Evolutionary conservation across 2,113 vertebrate genomes (phyloP), one percentile per base, ranked within the genome.

Genomic region (Etheostoma spectabile): DNA sequence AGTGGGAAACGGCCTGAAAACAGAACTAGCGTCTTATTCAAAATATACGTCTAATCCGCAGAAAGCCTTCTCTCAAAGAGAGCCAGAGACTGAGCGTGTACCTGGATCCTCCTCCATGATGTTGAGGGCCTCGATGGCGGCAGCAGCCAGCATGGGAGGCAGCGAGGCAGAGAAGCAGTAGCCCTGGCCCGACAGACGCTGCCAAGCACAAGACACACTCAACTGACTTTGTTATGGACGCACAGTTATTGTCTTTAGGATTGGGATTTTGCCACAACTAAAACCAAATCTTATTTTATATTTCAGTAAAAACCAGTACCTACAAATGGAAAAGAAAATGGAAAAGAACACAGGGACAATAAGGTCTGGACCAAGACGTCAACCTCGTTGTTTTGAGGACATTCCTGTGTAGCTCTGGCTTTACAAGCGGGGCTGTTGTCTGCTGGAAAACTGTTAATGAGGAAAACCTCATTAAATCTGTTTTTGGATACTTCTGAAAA

Each of bases 31-130:
- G 13, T 22, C 5, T 48, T 27, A 24, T 1, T 48, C 10, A 8
- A 66, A 59, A n/a, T 3, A 45, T 12, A 19, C 2, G 30, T 66
- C 3, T 46, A 10, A 48, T 57, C 16, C 27, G 19, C 3, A 14
- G 24, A 49, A 61, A 69, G 18, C 0, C 5, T 1, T 18, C 11
- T 22, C 6, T 45, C 38, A 42, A 42, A 42, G 38, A 42, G 11
- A 42, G 35, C 35, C 35, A 38, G 8, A 38, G 38, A 42, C 38
- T 11, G 10, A 42, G 38, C 0, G 10, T 42, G 8, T 96, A 99
- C 98, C 98, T 96, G 97, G 96, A 86, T 97, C 96, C 85, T 99
- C 97, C 91, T 99, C 97, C 97, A 99, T 98, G 90, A 99, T 99
- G 93, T 96, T 96, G 45, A 99, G 96, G 56, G 96, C 97, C 80